Base-by-base conservation (phyloP, 1,140 invertebrate species). In the Charaxes varanes region DNA sequence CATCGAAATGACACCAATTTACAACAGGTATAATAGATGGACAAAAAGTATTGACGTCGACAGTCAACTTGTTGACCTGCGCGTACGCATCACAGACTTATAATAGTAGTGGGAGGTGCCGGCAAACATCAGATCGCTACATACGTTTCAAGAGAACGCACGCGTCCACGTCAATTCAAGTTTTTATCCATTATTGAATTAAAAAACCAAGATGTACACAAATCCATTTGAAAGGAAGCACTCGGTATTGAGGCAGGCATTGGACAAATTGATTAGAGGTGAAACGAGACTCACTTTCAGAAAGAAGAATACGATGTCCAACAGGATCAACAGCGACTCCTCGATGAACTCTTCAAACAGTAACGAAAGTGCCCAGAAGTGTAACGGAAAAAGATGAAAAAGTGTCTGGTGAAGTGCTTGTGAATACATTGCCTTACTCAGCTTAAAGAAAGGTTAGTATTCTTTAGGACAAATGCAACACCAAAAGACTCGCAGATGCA, bases 141-240 rank as follows among this genome's bases (percentile, higher is more conserved):
- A 7, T 35, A 19, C 50, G 11, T 23, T 74, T 38, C 13, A n/a
- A 38, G 43, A 27, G 57, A 52, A 42, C 47, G 50, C 23, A 69
- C 71, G 63, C 52, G 37, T n/a, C n/a, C n/a, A n/a, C 41, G 45
- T 23, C 22, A 26, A 27, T 45, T 13, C 5, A 19, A 41, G 26
- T 28, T 12, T 7, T 28, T 28, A 14, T 28, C 24, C n/a, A n/a
- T n/a, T 16, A 19, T 17, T 14, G 35, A 38, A 50, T 21, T n/a
- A 36, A 41, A 32, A 31, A 40, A 36, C 32, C 18, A 74, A 51
- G 45, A 82, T 83, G 78, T 83, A 62, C 38, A 79, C 78, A 44
- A 83, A 83, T 48, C 78, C 78, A 6, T 83, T 83, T 31, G 78
- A 83, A 35, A 63, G 79, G 24, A 83, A 83, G 37, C 79, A 83